A percentile compares a stretch with the other conserved stretches of the same genome.
Conservation (phyloP, 2,113 vertebrate species). For the Lethenteron camtschaticum region DNA sequence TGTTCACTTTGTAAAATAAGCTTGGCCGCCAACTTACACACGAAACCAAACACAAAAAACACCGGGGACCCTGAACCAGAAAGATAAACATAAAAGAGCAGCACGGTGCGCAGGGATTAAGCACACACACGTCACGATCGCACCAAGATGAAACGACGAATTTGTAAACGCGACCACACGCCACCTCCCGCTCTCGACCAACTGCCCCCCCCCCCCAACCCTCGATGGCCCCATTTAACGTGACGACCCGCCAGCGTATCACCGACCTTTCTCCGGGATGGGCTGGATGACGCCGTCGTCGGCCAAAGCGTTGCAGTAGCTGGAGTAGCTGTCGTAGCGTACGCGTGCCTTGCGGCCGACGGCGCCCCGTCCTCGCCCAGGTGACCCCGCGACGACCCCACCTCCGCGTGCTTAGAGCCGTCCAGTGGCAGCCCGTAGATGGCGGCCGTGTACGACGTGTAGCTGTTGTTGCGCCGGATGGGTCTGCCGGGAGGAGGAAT, state of each 20-base stretch:
- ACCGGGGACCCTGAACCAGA: too few species aligned
- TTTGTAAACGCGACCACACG: too few species aligned
- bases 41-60: too few species aligned
- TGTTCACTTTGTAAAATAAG: too few species aligned
- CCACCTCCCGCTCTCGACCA: conserved; percentile 17
- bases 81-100: too few species aligned
- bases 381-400: background rate
- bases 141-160: too few species aligned
- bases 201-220: conserved; percentile 20
- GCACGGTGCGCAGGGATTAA: too few species aligned
- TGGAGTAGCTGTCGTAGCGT: conserved; percentile 70
- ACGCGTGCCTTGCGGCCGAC: conserved; percentile 30
- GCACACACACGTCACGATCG: too few species aligned
- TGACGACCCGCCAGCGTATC: too few species aligned
- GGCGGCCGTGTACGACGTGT: conserved; percentile 89
- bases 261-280: too few species aligned
- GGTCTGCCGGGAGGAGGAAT: conserved; percentile 28
- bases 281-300: background rate
- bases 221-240: conserved; percentile 12
- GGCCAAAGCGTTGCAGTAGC: conserved; percentile 52
- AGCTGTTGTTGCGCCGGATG: conserved; percentile 76
- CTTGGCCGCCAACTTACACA: too few species aligned
- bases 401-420: conserved; percentile 26
- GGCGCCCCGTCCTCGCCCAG: background rate
- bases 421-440: conserved; percentile 78